Conservation (phyloP, 1,140 invertebrate genomes). For the Drosophila persimilis region DNA sequence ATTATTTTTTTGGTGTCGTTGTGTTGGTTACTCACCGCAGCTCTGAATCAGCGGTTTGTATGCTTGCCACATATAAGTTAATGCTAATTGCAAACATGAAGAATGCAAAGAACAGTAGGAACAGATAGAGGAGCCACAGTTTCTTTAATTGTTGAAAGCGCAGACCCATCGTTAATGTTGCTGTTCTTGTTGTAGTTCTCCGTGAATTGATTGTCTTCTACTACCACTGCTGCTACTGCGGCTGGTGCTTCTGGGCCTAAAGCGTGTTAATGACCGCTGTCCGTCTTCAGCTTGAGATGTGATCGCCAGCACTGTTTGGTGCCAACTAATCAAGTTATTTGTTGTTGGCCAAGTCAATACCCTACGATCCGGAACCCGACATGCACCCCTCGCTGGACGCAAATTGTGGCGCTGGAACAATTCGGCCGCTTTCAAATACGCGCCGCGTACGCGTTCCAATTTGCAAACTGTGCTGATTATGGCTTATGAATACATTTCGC, state of each 20-base stretch:
- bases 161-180: constrained; percentile 64
- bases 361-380: constrained; percentile 1
- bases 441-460: constrained; percentile 22
- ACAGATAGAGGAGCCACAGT: constrained; percentile 78
- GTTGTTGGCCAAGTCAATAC: constrained; percentile 28
- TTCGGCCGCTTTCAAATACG: constrained; percentile 39
- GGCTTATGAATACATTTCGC: constrained; percentile 57
- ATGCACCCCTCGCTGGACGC: not conserved
- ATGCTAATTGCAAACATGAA: constrained; percentile 83
- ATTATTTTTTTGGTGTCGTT: not conserved
- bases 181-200: constrained; percentile 11
- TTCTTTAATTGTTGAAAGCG: constrained; percentile 79
- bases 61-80: constrained; percentile 79
- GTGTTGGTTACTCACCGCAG: constrained; percentile 59
- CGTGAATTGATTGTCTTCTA: not conserved
- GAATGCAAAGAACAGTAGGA: constrained; percentile 81
- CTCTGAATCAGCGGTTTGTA: constrained; percentile 58
- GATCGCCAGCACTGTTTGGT: constrained; percentile 47
- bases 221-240: constrained; percentile 13
- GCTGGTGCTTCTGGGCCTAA: constrained; percentile 20
- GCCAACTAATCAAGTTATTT: constrained; percentile 53
- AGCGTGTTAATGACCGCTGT: constrained; percentile 36
- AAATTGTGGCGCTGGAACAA: constrained; percentile 10
- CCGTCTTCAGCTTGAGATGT: constrained; percentile 27
- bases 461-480: constrained; percentile 35